Base-by-base conservation (phyloP, 2,797 vertebrate genomes). In the Lindbergichthys nudifrons region DNA sequence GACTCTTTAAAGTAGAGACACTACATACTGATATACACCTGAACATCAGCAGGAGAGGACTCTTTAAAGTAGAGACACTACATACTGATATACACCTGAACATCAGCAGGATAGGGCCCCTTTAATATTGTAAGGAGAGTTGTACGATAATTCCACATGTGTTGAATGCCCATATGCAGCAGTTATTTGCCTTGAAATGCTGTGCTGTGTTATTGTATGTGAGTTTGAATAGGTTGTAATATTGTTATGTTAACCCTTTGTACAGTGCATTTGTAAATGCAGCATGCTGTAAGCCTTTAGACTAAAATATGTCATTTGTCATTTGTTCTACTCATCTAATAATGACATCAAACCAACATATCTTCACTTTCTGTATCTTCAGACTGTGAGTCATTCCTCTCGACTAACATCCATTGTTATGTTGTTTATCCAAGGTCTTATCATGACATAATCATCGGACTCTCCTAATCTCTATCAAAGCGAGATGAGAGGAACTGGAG, bases 381-480 rank as follows among this genome's bases (percentile, higher is more conserved):
- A 60, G 56, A 42, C 42, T 45, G 21, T 52, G 47, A 4, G 13
- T 71, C 41, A 32, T 36, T 18, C 21, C 41, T 23, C 3, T 51
- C 19, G 42, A 21, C 43, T 30, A 45, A 0, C 21, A 5, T 42
- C 16, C 14, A 3, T 2, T 52, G 21, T 32, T 69, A 43, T 66
- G 14, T 77, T 80, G 18, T 70, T 73, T 19, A 3, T 58, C 71
- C 14, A 56, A 73, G 71, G 57, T 58, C 48, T 23, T 65, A 78
- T 83, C 48, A 70, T 79, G 77, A 10, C 63, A 8, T 74, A 39
- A 72, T 69, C 58, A 51, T 51, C 73, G 76, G 75, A 77, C 56
- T 66, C 59, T 21, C 57, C 73, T 14, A 45, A 71, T 52, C 59
- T 62, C 64, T 52, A 36, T 77, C 36, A 13, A 15, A 0, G 1